Evolutionary conservation across 1,140 invertebrate genomes (phyloP).

Genomic region (Globodera ellingtonae): DNA sequence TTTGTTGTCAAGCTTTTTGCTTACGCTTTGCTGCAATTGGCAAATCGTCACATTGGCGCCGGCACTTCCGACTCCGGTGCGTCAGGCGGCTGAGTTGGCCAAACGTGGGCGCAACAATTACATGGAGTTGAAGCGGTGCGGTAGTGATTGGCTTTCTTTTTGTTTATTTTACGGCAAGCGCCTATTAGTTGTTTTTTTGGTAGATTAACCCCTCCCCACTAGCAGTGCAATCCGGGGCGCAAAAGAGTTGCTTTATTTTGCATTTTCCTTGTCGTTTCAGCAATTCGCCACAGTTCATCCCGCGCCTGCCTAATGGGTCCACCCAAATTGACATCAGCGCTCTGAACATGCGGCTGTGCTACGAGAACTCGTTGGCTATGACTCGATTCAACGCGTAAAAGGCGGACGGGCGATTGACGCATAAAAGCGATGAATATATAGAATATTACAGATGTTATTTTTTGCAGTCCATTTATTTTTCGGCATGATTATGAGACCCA

Average conservation of each 20-base stretch:
- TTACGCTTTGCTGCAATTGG: conserved; percentile 28
- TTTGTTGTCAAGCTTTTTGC: conserved; percentile 10
- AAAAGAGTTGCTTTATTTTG: not conserved
- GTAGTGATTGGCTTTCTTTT: not conserved
- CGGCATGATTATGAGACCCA: too few relatives aligned
- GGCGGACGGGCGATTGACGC: too few relatives aligned
- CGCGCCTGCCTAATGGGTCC: not conserved
- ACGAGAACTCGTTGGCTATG: not conserved
- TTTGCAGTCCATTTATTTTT: too few relatives aligned
- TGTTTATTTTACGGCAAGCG: not conserved
- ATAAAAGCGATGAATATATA: too few relatives aligned
- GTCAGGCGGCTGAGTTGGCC: conserved; percentile 37
- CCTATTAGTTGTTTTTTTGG: too few relatives aligned
- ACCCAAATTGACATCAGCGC: not conserved
- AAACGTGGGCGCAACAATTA: conserved; percentile 40
- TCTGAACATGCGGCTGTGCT: conserved; percentile 15
- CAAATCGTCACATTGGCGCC: conserved; percentile 34
- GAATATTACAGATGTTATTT: too few relatives aligned
- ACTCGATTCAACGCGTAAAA: conserved; percentile 21
- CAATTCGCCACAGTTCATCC: conserved; percentile 18
- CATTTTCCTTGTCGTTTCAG: not conserved
- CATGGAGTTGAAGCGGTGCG: conserved; percentile 26
- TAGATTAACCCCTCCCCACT: not conserved
- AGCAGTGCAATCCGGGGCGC: not conserved
- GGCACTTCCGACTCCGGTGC: conserved; percentile 35